A percentile compares a stretch with the other conserved stretches of the same genome.
phyloP scores from a whole-genome alignment of 2,888 invertebrate genomes.

The Drosophila lacicola region DNA sequence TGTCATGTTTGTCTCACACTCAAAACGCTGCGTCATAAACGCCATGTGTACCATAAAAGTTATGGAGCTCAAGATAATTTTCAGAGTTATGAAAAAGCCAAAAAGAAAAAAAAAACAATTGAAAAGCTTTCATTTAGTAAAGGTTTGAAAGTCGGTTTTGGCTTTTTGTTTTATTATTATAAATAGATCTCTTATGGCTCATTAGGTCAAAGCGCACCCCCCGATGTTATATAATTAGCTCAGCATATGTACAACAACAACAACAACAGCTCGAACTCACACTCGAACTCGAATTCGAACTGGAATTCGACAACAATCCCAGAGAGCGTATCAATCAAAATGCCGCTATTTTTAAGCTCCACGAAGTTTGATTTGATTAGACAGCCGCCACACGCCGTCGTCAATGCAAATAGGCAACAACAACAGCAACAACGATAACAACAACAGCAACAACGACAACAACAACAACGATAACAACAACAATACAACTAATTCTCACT shows the following conservation, averaged over 20 bases:
- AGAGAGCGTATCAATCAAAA: constrained; percentile 62
- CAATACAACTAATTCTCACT: constrained; percentile 67
- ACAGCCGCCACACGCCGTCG: constrained; percentile 75
- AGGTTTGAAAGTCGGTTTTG: constrained; percentile 41
- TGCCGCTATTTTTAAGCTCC: constrained; percentile 72
- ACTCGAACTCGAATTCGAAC: background rate
- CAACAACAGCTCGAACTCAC: background rate
- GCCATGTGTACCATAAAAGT: constrained; percentile 37
- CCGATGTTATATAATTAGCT: constrained; percentile 67
- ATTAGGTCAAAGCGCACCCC: constrained; percentile 66
- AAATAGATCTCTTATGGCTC: constrained; percentile 62
- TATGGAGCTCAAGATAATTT: constrained; percentile 37
- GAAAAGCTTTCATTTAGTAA: constrained; percentile 59
- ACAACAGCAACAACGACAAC: constrained; percentile 24
- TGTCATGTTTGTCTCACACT: constrained; percentile 33
- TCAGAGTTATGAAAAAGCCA: constrained; percentile 10
- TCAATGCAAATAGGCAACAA: constrained; percentile 56
- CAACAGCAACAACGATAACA: constrained; percentile 9
- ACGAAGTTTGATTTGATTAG: constrained; percentile 67
- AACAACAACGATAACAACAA: constrained; percentile 28
- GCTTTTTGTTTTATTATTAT: constrained; percentile 12
- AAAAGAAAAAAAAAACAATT: constrained; percentile 36
- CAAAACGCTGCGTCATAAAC: constrained; percentile 43
- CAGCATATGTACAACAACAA: constrained; percentile 2
- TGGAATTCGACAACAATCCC: constrained; percentile 14